Evolutionary conservation across 2,113 vertebrate genomes (phyloP).

Genomic region (Tyto alba): DNA sequence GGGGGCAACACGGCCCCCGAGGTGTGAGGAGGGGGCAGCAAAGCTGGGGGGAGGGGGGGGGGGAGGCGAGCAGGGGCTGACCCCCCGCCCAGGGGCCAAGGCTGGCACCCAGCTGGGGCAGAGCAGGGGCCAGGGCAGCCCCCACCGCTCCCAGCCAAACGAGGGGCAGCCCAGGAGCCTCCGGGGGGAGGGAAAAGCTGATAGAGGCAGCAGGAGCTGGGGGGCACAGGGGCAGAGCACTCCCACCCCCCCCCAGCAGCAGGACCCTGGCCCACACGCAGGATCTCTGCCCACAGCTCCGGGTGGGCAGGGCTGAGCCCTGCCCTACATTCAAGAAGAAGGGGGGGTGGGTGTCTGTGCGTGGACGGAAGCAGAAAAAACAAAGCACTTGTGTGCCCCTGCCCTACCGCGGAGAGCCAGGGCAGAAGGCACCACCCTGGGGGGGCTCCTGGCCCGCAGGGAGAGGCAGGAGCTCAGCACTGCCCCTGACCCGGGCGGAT

Average conservation of each 20-base stretch:
- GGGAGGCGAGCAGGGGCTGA: rapidly evolving
- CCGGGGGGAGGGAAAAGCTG: neutral
- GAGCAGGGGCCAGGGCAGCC: neutral
- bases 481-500: neutral
- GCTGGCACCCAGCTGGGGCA: neutral
- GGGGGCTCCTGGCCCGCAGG: neutral
- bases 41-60: too few relatives aligned
- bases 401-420: neutral
- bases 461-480: neutral
- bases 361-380: neutral
- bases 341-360: neutral
- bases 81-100: neutral
- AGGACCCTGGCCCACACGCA: neutral
- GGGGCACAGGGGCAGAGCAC: neutral
- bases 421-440: conserved; percentile 20
- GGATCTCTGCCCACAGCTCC: neutral
- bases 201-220: neutral
- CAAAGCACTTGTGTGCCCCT: conserved; percentile 45
- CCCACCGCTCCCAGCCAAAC: too few relatives aligned
- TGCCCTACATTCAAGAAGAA: neutral
- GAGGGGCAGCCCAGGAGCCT: too few relatives aligned
- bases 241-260: neutral
- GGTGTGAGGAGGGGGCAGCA: rapidly evolving
- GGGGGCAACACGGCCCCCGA: rapidly evolving
- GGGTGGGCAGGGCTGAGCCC: neutral